Evolutionary conservation across 2,797 vertebrate genomes (phyloP).

Genomic region (Phoeniculus purpureus): DNA sequence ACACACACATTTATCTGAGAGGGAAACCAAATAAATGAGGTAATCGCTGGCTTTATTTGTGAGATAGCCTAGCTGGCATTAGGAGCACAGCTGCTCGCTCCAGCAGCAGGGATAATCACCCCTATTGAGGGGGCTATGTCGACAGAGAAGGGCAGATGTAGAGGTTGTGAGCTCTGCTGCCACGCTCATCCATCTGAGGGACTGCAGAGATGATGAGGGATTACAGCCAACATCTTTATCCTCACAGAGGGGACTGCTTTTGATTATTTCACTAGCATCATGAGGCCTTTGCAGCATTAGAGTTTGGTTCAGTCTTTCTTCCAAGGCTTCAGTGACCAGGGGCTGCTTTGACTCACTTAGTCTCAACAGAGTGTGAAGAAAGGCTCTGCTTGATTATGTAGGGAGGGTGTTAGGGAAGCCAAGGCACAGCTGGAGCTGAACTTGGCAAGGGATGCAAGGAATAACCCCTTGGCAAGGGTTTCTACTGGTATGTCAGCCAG

Average conservation of each 20-base stretch:
- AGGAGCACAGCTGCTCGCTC: slow-evolving; percentile 7
- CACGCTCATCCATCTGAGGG: background rate
- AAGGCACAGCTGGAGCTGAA: no score
- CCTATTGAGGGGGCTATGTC: background rate
- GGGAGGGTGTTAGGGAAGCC: no score
- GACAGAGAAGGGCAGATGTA: background rate
- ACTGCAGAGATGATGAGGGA: background rate
- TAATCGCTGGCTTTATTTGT: background rate
- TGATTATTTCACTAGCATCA: background rate
- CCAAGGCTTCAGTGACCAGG: background rate
- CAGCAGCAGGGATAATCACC: background rate
- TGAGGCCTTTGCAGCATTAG: background rate
- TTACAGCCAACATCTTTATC: background rate
- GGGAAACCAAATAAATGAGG: slow-evolving; percentile 2
- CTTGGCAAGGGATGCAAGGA: no score
- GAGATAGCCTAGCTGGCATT: background rate
- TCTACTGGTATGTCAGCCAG: no score
- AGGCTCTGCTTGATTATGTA: background rate
- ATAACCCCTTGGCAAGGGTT: no score
- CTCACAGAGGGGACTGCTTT: background rate
- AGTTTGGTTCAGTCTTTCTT: background rate
- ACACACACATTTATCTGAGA: background rate
- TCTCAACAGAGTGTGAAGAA: background rate
- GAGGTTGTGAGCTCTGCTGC: background rate
- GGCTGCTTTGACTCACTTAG: background rate